These are phyloP conservation scores for Drosophila nigrodunni DNA, from an alignment of 1,140 invertebrate species.

Conservation along the genomic window DNA sequence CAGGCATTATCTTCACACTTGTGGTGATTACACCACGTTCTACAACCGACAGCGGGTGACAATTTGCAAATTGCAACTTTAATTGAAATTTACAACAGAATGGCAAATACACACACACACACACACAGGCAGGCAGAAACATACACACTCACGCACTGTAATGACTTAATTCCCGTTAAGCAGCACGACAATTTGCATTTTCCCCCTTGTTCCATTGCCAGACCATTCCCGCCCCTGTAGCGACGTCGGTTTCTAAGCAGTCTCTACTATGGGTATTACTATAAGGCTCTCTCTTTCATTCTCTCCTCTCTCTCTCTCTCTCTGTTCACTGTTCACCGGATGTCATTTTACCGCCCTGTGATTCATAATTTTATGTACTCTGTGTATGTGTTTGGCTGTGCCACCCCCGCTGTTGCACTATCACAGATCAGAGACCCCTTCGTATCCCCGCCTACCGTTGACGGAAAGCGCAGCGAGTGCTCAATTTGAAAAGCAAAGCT, in stretches of 20 bases:
- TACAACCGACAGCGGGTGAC: slow-evolving; percentile 46
- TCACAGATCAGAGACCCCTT: slow-evolving; percentile 51
- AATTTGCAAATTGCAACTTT: slow-evolving; percentile 78
- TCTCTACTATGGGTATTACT: slow-evolving; percentile 42
- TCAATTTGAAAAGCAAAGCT: slow-evolving; percentile 80
- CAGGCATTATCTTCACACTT: slow-evolving; percentile 72
- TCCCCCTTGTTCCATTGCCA: slow-evolving; percentile 5
- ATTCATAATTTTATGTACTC: slow-evolving; percentile 66
- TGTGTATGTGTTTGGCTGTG: slow-evolving; percentile 19
- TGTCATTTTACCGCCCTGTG: slow-evolving; percentile 58
- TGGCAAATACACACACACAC: slow-evolving; percentile 10
- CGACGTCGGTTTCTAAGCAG: slow-evolving; percentile 47
- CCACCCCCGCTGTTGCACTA: slow-evolving; percentile 63
- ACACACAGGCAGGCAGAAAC: slow-evolving; percentile 1
- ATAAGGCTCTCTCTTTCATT: background rate
- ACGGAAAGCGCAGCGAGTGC: slow-evolving; percentile 74
- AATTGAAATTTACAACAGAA: slow-evolving; percentile 68
- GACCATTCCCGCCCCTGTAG: slow-evolving; percentile 25
- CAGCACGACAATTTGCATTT: slow-evolving; percentile 46
- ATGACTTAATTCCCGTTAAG: slow-evolving; percentile 79
- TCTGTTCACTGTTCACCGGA: slow-evolving; percentile 56
- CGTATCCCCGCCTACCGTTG: background rate
- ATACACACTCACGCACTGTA: slow-evolving; percentile 40
- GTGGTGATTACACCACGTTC: slow-evolving; percentile 59
- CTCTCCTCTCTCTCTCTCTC: background rate